phyloP scores from a whole-genome alignment of 2,797 vertebrate genomes.

The Lutra lutra region DNA sequence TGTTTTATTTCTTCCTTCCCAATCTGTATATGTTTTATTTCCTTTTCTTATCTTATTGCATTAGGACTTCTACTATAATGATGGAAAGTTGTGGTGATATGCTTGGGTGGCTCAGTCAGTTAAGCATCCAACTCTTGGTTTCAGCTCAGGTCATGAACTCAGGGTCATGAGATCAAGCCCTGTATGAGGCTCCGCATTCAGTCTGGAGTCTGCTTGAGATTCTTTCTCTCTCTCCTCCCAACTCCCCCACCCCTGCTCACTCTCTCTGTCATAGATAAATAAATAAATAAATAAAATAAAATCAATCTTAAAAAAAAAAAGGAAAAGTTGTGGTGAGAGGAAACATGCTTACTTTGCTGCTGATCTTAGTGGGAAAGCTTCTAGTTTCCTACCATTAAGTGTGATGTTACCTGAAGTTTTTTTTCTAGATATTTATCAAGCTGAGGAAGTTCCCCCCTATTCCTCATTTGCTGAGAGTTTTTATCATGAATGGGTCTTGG shows the following conservation, averaged over 20 bases:
- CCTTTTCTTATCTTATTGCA: not conserved
- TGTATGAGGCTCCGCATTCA: not conserved
- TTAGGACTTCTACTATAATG: not conserved
- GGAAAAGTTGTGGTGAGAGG: not conserved
- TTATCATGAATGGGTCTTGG: not conserved
- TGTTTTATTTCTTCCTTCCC: not conserved
- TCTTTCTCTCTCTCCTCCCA: rapidly evolving
- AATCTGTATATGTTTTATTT: not conserved
- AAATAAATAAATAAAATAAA: not conserved
- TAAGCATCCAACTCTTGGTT: not conserved
- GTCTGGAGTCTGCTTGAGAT: not conserved
- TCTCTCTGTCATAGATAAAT: not conserved
- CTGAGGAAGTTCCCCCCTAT: not conserved
- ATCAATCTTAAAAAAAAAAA: not conserved
- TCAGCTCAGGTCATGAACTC: not conserved
- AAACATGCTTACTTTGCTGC: not conserved
- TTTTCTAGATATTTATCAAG: slow-evolving; percentile 28
- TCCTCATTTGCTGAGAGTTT: slow-evolving; percentile 21
- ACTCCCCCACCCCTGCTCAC: not conserved
- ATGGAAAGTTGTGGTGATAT: not conserved
- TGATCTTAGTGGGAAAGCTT: not conserved
- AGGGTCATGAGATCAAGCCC: not conserved
- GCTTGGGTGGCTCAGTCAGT: not conserved
- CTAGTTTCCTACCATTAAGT: not conserved
- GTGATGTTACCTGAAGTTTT: not conserved